phyloP scores from a whole-genome alignment of 30 jellyfish, hydroid and myxozoan species.

The Aurelia sp. region DNA sequence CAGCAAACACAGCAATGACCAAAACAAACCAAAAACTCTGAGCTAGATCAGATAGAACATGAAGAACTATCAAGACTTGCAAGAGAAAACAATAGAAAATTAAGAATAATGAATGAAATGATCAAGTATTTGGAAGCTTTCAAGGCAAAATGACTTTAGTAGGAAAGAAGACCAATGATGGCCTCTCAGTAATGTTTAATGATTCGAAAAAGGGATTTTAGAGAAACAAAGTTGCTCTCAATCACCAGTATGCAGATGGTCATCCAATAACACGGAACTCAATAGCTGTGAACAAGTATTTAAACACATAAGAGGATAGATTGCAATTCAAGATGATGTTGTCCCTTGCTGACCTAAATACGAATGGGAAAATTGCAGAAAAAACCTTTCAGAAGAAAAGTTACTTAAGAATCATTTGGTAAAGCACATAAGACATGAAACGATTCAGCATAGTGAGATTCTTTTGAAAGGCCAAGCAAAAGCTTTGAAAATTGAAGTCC shows the following conservation, averaged over 20 bases:
- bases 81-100: too few relatives aligned
- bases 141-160: background rate
- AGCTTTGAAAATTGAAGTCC: background rate
- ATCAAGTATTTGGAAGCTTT: background rate
- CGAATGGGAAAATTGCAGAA: conserved; percentile 4
- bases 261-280: background rate
- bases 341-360: background rate
- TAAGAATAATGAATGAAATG: too few relatives aligned
- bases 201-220: background rate
- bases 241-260: background rate
- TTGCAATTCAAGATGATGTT: background rate
- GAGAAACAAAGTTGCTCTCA: background rate
- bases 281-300: background rate
- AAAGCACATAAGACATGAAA: background rate
- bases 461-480: conserved; percentile 23
- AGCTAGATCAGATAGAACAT: too few relatives aligned
- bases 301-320: background rate
- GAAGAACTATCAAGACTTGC: too few relatives aligned
- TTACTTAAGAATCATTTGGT: background rate
- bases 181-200: background rate
- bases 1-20: too few relatives aligned
- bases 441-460: background rate
- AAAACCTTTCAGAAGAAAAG: background rate
- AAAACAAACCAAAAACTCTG: too few relatives aligned
- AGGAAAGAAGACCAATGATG: background rate